Conservation (phyloP, 2,797 vertebrate species). For the Clarias laeviceps region DNA sequence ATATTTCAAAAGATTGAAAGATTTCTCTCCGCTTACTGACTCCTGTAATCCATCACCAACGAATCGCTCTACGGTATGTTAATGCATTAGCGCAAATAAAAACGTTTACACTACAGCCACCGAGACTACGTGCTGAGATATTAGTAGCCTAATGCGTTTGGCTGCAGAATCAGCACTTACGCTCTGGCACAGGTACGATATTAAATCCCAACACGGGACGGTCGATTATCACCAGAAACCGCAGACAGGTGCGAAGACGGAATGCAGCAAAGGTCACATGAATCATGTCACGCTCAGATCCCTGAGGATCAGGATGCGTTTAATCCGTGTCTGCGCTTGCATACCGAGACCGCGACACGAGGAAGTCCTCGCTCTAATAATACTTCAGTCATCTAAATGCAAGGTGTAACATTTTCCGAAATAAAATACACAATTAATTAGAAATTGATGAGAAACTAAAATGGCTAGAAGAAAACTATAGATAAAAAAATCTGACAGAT, state of each 20-base stretch:
- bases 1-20: background rate
- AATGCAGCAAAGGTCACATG: background rate
- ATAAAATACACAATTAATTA: background rate
- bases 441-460: background rate
- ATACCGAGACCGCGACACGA: background rate
- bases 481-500: background rate
- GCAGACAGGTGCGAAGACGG: slow-evolving; percentile 4
- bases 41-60: background rate
- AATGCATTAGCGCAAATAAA: background rate
- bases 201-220: slow-evolving; percentile 10
- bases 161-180: slow-evolving; percentile 16
- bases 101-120: background rate
- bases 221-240: slow-evolving; percentile 6
- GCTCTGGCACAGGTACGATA: background rate
- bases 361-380: no score
- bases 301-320: background rate
- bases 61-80: background rate
- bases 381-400: background rate
- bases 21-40: background rate
- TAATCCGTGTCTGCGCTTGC: background rate
- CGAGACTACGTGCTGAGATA: background rate
- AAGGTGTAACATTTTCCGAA: background rate
- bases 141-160: slow-evolving; percentile 3
- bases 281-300: background rate
- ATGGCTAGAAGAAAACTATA: background rate